Percentiles rank a stretch among this genome's conserved stretches.
Conservation (phyloP, 2,113 vertebrate genomes). For the Neolamprologus longior region DNA sequence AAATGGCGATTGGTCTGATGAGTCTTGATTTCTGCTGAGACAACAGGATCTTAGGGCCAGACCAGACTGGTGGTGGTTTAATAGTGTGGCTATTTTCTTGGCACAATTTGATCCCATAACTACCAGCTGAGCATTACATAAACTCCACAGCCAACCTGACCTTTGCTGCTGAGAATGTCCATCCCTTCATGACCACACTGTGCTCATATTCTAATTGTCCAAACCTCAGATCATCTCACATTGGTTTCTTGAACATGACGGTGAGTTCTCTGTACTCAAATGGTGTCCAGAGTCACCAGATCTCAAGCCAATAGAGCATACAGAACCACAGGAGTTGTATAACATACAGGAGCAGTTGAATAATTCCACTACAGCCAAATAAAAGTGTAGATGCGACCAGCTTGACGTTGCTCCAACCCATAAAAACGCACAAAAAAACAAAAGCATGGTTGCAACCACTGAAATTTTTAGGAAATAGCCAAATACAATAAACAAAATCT, state of each 20-base stretch:
- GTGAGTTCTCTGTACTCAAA: neutral
- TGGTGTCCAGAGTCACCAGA: neutral
- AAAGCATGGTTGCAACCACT: neutral
- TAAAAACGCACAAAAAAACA: neutral
- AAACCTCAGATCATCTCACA: neutral
- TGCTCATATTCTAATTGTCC: neutral
- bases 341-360: neutral
- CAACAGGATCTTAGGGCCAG: neutral
- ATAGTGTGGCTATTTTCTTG: neutral
- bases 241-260: neutral
- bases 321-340: neutral
- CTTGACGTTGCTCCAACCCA: neutral
- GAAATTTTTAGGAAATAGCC: neutral
- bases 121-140: neutral
- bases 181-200: neutral
- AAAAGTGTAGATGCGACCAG: neutral
- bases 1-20: neutral
- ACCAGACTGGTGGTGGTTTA: neutral
- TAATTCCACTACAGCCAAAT: neutral
- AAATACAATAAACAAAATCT: rapidly evolving
- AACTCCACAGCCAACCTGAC: neutral
- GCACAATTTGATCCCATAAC: neutral
- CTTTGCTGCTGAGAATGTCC: neutral
- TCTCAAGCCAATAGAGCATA: neutral
- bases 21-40: rapidly evolving